These are phyloP conservation scores for Dione vanillae DNA, from an alignment of 2,888 invertebrate genomes.

Conservation along the genomic window DNA sequence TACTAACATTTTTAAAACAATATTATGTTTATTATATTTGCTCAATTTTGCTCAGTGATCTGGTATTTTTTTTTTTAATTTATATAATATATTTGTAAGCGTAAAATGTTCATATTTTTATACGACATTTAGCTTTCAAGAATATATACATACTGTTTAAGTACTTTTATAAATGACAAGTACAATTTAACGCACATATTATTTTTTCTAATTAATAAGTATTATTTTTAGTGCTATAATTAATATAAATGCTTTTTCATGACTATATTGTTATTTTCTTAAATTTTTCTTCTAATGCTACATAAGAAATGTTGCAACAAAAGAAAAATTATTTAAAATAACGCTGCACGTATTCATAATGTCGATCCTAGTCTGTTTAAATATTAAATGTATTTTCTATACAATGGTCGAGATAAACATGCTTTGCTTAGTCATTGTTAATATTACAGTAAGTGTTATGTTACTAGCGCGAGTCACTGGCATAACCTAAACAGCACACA, in stretches of 20 bases:
- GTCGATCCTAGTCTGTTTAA: conserved; percentile 47
- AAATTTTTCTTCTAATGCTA: conserved; percentile 1
- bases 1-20: not conserved
- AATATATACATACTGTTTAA: conserved; percentile 4
- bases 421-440: conserved; percentile 48
- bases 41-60: conserved; percentile 41
- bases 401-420: conserved; percentile 49
- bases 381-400: conserved; percentile 44
- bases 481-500: conserved; percentile 24
- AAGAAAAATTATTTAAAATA: conserved; percentile 24
- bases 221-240: conserved; percentile 30
- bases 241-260: conserved; percentile 24
- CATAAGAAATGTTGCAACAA: not conserved
- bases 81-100: conserved; percentile 3
- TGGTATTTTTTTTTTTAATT: conserved; percentile 20
- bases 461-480: conserved; percentile 36
- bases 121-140: not conserved
- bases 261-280: conserved; percentile 6
- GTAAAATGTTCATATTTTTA: conserved; percentile 34
- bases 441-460: conserved; percentile 19
- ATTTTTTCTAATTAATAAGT: conserved; percentile 29
- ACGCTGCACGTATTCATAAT: conserved; percentile 32
- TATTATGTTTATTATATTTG: conserved; percentile 12
- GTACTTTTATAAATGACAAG: conserved; percentile 33
- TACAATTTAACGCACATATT: conserved; percentile 42